phyloP scores from a whole-genome alignment of 2,797 vertebrate genomes.

The Catamblyrhynchus diadema region DNA sequence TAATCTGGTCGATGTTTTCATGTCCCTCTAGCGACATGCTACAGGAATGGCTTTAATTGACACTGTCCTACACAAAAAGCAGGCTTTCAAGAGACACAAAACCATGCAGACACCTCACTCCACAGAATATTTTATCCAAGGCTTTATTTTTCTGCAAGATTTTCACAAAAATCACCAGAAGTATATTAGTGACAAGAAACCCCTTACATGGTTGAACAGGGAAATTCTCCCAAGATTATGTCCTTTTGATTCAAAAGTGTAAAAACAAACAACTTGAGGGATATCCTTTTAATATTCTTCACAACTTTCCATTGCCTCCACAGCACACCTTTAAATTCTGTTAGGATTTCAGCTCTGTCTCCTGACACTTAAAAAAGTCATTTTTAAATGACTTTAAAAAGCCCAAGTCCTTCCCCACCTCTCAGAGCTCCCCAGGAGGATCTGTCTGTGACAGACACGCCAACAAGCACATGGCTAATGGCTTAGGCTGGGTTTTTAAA shows the following conservation, averaged over 20 bases:
- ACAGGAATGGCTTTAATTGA: not conserved
- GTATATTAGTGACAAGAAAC: not conserved
- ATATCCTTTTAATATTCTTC: not conserved
- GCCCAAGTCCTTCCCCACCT: fast-evolving
- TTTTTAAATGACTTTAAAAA: not conserved
- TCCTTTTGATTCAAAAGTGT: not conserved
- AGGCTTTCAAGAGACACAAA: not conserved
- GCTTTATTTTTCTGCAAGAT: not conserved
- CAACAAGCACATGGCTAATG: not conserved
- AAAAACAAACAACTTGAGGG: not conserved
- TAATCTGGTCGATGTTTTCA: not conserved
- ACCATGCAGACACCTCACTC: not conserved
- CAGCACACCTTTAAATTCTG: not conserved
- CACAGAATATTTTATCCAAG: not conserved
- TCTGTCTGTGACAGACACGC: not conserved
- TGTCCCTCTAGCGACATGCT: conserved; percentile 6
- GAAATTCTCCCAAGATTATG: not conserved
- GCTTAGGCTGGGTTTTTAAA: not conserved
- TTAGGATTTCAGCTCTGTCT: not conserved
- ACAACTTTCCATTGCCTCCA: not conserved
- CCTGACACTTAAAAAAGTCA: not conserved
- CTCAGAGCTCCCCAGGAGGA: not conserved
- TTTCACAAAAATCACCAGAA: not conserved
- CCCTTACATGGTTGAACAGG: not conserved
- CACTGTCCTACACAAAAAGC: not conserved